phyloP scores from a whole-genome alignment of 1,140 invertebrate genomes.

The Caenorhabditis briggsae region DNA sequence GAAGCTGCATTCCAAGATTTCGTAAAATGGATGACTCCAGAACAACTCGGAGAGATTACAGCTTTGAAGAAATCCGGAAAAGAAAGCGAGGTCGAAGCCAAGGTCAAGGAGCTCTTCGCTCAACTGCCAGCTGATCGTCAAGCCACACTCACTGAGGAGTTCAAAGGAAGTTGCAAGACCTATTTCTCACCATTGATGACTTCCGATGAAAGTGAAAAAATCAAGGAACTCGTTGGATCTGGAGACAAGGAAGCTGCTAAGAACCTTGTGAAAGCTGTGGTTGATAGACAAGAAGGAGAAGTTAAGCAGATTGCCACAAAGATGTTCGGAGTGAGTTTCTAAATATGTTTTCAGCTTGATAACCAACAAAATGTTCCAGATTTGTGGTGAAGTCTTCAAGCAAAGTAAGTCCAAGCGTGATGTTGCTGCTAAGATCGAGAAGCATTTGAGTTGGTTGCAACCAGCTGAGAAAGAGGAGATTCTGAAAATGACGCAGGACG shows the following conservation, averaged over 20 bases:
- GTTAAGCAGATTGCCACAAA: conserved; percentile 53
- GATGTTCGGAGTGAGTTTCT: conserved; percentile 28
- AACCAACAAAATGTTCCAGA: neutral
- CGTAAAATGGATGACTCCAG: conserved; percentile 55
- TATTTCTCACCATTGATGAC: conserved; percentile 10
- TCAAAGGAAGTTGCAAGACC: neutral
- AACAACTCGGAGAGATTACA: conserved; percentile 45
- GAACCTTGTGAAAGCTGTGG: neutral
- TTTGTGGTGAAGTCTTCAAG: conserved; percentile 46
- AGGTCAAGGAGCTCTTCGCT: conserved; percentile 21
- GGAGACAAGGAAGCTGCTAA: conserved; percentile 39
- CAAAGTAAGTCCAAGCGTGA: conserved; percentile 8
- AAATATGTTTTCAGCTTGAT: neutral
- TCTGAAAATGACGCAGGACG: conserved; percentile 33
- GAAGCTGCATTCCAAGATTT: conserved; percentile 51
- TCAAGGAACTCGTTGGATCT: conserved; percentile 42
- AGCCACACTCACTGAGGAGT: neutral
- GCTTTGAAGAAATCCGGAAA: conserved; percentile 25
- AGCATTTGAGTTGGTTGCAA: conserved; percentile 58
- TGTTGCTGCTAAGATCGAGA: conserved; percentile 50
- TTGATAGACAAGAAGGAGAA: conserved; percentile 44
- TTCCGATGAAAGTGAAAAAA: conserved; percentile 31
- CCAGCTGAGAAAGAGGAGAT: conserved; percentile 41
- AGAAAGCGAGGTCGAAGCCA: neutral
- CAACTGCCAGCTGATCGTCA: conserved; percentile 40